Evolutionary conservation across 2,113 vertebrate genomes (phyloP).

Genomic region (Tenrec ecaudatus): DNA sequence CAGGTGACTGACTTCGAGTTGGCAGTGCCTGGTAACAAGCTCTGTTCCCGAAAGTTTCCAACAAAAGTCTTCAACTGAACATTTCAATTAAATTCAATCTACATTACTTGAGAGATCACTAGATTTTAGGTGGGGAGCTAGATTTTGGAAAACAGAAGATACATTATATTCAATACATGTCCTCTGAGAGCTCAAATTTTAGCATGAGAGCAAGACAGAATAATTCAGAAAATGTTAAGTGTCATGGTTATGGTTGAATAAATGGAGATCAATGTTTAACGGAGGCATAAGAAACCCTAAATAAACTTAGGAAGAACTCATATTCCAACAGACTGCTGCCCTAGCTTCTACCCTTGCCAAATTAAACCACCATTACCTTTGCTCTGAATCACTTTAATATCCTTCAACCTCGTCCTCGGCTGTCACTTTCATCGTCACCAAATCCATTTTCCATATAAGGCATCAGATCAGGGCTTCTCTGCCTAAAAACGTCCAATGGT

Average conservation of each 20-base stretch:
- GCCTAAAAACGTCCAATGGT: background rate
- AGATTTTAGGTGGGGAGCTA: background rate
- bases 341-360: background rate
- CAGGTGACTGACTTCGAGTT: conserved; percentile 4
- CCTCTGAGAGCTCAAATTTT: conserved; percentile 43
- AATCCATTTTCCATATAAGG: background rate
- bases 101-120: conserved; percentile 35
- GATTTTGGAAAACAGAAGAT: conserved; percentile 64
- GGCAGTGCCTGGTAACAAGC: conserved; percentile 9
- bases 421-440: background rate
- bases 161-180: conserved; percentile 33
- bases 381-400: background rate
- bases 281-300: background rate
- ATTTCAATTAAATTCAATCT: conserved; percentile 67
- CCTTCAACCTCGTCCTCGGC: background rate
- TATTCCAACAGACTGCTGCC: background rate
- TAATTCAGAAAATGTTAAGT: conserved; percentile 17
- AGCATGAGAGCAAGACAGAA: conserved; percentile 30
- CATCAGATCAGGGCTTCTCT: background rate
- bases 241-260: background rate
- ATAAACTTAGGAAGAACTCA: background rate
- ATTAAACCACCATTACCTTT: background rate
- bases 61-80: conserved; percentile 60
- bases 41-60: conserved; percentile 51
- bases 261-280: background rate